phyloP scores from a whole-genome alignment of 2,888 invertebrate genomes.

The Drosophila limbata region DNA sequence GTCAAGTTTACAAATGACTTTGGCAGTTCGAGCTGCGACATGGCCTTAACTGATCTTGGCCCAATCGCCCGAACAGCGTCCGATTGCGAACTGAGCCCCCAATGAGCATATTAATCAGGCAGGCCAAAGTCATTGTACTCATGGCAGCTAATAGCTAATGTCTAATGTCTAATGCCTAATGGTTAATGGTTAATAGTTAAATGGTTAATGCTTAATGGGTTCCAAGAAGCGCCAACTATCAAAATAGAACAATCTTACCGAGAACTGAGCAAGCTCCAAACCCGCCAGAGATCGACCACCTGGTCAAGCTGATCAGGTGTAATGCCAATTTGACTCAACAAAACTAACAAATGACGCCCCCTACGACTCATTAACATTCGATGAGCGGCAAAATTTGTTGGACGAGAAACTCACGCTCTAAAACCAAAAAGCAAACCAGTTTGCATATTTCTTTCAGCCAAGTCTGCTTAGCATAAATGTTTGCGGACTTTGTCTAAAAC shows the following conservation, averaged over 20 bases:
- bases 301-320: slow-evolving; percentile 56
- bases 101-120: slow-evolving; percentile 68
- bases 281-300: slow-evolving; percentile 59
- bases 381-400: slow-evolving; percentile 51
- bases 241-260: slow-evolving; percentile 77
- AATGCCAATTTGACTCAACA: slow-evolving; percentile 33
- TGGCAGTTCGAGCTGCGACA: slow-evolving; percentile 56
- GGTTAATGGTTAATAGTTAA: slow-evolving; percentile 38
- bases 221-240: slow-evolving; percentile 71
- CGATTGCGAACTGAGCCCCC: slow-evolving; percentile 2
- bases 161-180: slow-evolving; percentile 40
- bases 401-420: slow-evolving; percentile 18
- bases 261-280: slow-evolving; percentile 43
- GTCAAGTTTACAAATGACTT: slow-evolving; percentile 77
- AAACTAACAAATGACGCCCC: slow-evolving; percentile 69
- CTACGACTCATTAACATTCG: slow-evolving; percentile 69
- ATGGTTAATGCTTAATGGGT: slow-evolving; percentile 57
- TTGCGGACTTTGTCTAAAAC: slow-evolving; percentile 35
- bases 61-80: not conserved
- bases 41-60: slow-evolving; percentile 64
- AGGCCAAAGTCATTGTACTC: slow-evolving; percentile 68
- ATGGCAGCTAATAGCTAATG: slow-evolving; percentile 44
- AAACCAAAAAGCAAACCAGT: slow-evolving; percentile 55
- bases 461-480: slow-evolving; percentile 59
- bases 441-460: slow-evolving; percentile 48